A percentile compares a stretch with the other conserved stretches of the same genome.
Evolutionary conservation across 2,888 invertebrate genomes (phyloP).

Genomic region (Dusona sp.): DNA sequence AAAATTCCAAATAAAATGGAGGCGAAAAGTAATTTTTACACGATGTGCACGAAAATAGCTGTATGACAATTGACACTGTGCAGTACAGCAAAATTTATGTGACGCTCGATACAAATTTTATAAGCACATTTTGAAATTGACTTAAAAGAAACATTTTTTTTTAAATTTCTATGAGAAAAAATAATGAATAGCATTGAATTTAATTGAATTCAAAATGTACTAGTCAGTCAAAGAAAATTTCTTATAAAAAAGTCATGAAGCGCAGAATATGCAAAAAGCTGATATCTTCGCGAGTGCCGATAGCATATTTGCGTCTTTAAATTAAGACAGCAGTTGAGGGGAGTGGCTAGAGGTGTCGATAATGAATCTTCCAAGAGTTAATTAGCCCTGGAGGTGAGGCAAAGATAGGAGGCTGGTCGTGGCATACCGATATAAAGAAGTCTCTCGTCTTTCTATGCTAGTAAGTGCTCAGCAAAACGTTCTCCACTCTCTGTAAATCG

Average conservation of each 20-base stretch:
- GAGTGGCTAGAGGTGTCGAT: constrained; percentile 80
- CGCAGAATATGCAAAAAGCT: constrained; percentile 55
- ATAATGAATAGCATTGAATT: neutral
- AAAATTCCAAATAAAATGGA: neutral
- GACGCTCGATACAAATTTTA: neutral
- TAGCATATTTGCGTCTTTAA: constrained; percentile 69
- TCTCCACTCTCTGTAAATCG: constrained; percentile 1
- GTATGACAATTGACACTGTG: neutral
- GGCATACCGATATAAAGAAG: constrained; percentile 79
- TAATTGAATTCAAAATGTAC: neutral
- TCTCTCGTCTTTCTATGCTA: neutral
- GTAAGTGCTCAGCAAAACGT: constrained; percentile 1
- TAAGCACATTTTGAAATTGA: neutral
- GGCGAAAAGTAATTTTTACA: neutral
- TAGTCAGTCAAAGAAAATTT: neutral
- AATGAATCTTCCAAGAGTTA: constrained; percentile 82
- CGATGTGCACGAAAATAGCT: neutral
- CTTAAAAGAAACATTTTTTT: neutral
- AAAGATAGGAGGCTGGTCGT: constrained; percentile 81
- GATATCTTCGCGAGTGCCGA: constrained; percentile 44
- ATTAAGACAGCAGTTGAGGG: constrained; percentile 77
- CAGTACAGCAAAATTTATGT: neutral
- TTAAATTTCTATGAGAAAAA: neutral
- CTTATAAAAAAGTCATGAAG: neutral
- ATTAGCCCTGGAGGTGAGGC: constrained; percentile 80